Evolutionary conservation across 53 echinoderm and acorn worm genomes (phyloP).

Genomic region (Holothuria leucospilota): DNA sequence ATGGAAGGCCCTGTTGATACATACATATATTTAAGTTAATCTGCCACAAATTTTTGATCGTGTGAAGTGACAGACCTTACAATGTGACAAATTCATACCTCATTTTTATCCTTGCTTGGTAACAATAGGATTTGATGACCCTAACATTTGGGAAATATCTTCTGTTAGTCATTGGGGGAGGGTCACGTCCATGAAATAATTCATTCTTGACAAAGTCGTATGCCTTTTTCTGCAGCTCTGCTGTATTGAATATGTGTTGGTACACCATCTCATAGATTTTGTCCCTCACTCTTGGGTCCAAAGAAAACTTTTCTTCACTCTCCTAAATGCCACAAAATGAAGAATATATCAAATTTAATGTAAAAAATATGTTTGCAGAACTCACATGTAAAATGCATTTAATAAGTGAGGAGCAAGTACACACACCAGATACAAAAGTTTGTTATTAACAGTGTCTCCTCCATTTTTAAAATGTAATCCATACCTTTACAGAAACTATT

Average conservation of each 20-base stretch:
- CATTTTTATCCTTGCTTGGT: conserved; percentile 46
- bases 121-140: conserved; percentile 42
- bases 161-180: conserved; percentile 41
- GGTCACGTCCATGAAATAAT: conserved; percentile 37
- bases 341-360: neutral
- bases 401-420: too few relatives aligned
- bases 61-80: too few relatives aligned
- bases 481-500: too few relatives aligned
- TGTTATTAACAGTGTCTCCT: neutral
- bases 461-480: too few relatives aligned
- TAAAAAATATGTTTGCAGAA: too few relatives aligned
- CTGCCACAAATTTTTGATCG: too few relatives aligned
- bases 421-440: neutral
- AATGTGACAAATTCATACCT: neutral
- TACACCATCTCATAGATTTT: conserved; percentile 42
- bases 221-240: conserved; percentile 12
- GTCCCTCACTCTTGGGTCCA: conserved; percentile 39
- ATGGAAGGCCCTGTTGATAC: too few relatives aligned
- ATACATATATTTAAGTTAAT: too few relatives aligned
- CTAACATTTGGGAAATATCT: conserved; percentile 32
- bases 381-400: too few relatives aligned
- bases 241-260: conserved; percentile 13
- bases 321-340: conserved; percentile 13
- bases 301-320: conserved; percentile 47
- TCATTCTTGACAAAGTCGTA: conserved; percentile 21